These are phyloP conservation scores for Silurus lanzhouensis DNA, from an alignment of 2,797 vertebrate genomes.

Conservation along the genomic window DNA sequence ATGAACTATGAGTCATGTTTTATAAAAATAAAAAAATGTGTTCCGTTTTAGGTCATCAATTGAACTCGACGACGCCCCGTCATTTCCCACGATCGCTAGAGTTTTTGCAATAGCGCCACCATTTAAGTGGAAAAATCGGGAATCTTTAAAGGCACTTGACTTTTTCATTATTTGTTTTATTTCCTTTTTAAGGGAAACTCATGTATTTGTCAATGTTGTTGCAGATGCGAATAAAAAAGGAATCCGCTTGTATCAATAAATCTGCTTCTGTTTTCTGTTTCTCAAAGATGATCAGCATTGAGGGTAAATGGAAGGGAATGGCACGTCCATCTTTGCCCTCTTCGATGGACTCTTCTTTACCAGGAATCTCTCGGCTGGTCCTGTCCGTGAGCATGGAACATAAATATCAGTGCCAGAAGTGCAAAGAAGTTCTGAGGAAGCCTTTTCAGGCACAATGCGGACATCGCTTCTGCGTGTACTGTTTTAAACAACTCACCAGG, in stretches of 20 bases:
- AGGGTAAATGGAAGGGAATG: slow-evolving; percentile 78
- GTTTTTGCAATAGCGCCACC: not conserved
- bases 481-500: slow-evolving; percentile 91
- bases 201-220: not conserved
- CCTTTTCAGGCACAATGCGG: slow-evolving; percentile 95
- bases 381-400: slow-evolving; percentile 87
- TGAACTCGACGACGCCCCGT: not conserved
- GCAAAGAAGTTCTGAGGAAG: slow-evolving; percentile 86
- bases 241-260: not conserved
- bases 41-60: not conserved
- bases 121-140: not conserved
- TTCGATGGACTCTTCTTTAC: slow-evolving; percentile 78
- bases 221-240: not conserved
- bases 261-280: slow-evolving; percentile 41
- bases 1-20: no score
- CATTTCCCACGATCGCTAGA: not conserved
- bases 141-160: not conserved
- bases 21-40: not conserved
- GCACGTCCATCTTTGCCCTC: slow-evolving; percentile 79
- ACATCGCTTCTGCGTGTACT: slow-evolving; percentile 92
- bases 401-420: slow-evolving; percentile 95
- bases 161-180: not conserved
- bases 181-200: not conserved
- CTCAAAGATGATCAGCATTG: slow-evolving; percentile 57
- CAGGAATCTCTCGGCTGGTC: slow-evolving; percentile 88